Conservation (phyloP, 2,113 vertebrate genomes). For the Osmerus eperlanus region DNA sequence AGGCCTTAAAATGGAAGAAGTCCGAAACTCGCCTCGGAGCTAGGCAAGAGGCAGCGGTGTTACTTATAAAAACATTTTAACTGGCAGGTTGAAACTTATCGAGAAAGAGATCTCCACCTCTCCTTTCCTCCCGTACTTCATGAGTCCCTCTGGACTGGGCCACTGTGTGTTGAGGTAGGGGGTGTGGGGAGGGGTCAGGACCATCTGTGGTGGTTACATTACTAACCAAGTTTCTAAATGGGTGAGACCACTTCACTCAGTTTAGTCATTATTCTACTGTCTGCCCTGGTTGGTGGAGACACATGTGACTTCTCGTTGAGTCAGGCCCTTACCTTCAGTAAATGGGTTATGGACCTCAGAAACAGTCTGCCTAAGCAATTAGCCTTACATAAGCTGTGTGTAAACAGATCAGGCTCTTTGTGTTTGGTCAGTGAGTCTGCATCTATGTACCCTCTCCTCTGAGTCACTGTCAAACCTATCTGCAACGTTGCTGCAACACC, state of each 20-base stretch:
- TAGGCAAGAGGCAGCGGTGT: conserved; percentile 34
- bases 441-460: not conserved
- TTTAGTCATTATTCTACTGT: not conserved
- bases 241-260: no score
- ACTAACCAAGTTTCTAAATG: no score
- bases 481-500: not conserved
- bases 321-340: conserved; percentile 12
- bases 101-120: conserved; percentile 37
- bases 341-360: conserved; percentile 1
- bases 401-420: not conserved
- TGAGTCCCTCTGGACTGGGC: conserved; percentile 10
- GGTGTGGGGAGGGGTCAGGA: not conserved
- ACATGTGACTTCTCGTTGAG: not conserved
- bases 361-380: conserved; percentile 7
- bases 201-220: not conserved
- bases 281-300: not conserved
- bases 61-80: conserved; percentile 49
- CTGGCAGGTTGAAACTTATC: conserved; percentile 41
- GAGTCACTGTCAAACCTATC: not conserved
- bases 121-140: conserved; percentile 54
- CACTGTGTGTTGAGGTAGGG: not conserved
- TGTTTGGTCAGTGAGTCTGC: conserved; percentile 7
- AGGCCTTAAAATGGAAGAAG: conserved; percentile 41
- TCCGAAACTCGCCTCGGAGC: conserved; percentile 3
- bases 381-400: conserved; percentile 8